Evolutionary conservation across 2,113 vertebrate species (phyloP).

Genomic region (Damaliscus lunatus): DNA sequence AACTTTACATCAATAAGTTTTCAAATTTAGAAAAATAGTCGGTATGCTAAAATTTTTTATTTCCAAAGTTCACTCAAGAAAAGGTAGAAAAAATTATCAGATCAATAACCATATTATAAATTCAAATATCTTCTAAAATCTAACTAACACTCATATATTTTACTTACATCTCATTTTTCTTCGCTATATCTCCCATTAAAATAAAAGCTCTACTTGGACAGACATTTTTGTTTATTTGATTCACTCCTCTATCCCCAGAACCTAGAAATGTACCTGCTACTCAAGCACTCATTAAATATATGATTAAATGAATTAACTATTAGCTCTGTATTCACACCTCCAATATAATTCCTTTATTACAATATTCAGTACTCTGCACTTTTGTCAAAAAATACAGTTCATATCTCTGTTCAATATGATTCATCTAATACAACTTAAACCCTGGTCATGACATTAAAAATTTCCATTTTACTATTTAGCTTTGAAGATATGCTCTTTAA

Average conservation of each 20-base stretch:
- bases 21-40: neutral
- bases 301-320: neutral
- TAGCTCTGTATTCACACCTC: neutral
- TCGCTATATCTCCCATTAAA: neutral
- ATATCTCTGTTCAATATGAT: neutral
- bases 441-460: neutral
- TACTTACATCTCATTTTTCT: neutral
- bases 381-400: neutral
- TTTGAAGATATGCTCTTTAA: neutral
- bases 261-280: neutral
- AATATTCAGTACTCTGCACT: neutral
- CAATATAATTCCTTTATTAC: neutral
- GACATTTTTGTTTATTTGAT: neutral
- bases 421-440: neutral
- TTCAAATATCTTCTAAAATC: neutral
- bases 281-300: slow-evolving; percentile 3
- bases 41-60: neutral
- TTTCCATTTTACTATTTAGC: neutral
- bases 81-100: neutral
- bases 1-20: neutral
- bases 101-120: neutral
- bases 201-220: neutral
- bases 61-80: neutral
- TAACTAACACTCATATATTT: neutral
- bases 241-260: neutral